Base-by-base conservation (phyloP, 2,797 vertebrate genomes). In the Anguilla obscura region DNA sequence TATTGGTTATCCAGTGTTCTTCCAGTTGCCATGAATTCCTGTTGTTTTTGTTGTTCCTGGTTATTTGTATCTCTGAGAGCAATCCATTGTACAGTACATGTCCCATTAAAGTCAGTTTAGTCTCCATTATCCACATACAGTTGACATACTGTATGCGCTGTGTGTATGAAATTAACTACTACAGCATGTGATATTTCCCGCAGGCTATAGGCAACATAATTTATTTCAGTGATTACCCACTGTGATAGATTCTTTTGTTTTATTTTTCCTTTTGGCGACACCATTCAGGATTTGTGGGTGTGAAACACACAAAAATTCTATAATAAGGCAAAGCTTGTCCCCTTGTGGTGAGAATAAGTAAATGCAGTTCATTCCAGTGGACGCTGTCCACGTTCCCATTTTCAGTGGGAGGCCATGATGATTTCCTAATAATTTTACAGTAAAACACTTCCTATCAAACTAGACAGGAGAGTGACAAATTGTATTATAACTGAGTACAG, bases 401-500 rank as follows among this genome's bases (percentile, higher is more conserved):
- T 76, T 16, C 30, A 1, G 2, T 21, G 33, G 12, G 16, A 79
- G 74, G 36, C 40, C 36, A 14, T 14, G 36, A 40, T 0, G 14
- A 18, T 5, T 40, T 79, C 5, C 16, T 16, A 3, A 16, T 40
- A 40, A 21, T 40, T 12, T 82, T 48, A 50, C 1, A 48, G 6
- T 8, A 45, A 48, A 18, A 40, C 79, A 50, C 40, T 48, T n/a
- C 9, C 45, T 50, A 6, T 48, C 79, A n/a, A 12, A 50, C 18
- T 7, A 48, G 24, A 82, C 45, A 82, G 45, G 79, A 82, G 8
- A n/a, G 79, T 82, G 79, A 10, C 18, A 24, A 82, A 10, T 48
- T 82, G 79, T 82, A n/a, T 45, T 21, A 82, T 48, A 48, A 50
- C 16, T 82, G 79, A 82, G 45, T n/a, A 82, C 79, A 48, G 45